Evolutionary conservation across 2,888 invertebrate species (phyloP).

Genomic region (Chrysolina oricalcia): DNA sequence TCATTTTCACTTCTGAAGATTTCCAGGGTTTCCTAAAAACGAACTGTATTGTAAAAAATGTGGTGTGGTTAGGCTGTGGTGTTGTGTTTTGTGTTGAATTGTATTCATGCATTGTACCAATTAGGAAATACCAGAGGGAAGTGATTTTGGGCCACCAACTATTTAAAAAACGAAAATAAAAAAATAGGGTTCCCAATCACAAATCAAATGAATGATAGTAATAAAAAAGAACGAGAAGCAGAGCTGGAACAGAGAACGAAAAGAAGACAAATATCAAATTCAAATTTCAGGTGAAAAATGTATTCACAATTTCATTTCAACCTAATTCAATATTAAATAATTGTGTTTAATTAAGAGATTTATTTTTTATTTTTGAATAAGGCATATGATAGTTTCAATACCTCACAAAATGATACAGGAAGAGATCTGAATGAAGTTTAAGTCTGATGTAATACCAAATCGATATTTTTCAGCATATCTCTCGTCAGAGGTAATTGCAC

Average conservation of each 20-base stretch:
- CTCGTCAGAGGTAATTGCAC: no score
- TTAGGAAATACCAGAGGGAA: conserved; percentile 6
- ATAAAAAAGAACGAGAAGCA: conserved; percentile 33
- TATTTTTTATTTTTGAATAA: no score
- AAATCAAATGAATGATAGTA: conserved; percentile 13
- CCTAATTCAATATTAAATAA: no score
- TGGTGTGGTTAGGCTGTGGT: not conserved
- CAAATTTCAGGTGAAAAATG: not conserved
- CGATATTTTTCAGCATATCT: no score
- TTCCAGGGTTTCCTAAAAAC: conserved; percentile 83
- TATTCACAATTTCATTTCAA: no score
- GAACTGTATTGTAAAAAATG: not conserved
- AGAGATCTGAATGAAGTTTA: not conserved
- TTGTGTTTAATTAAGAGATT: no score
- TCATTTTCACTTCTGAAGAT: conserved; percentile 80
- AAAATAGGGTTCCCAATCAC: not conserved
- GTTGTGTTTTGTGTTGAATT: not conserved
- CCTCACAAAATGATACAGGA: not conserved
- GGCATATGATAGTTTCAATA: not conserved
- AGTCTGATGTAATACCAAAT: not conserved
- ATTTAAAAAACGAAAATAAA: conserved; percentile 23
- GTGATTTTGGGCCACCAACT: conserved; percentile 51
- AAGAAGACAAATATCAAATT: conserved; percentile 36
- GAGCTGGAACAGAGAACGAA: no score
- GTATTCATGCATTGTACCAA: not conserved